Conservation (phyloP, 2,797 vertebrate genomes). For the Dallia pectoralis region DNA sequence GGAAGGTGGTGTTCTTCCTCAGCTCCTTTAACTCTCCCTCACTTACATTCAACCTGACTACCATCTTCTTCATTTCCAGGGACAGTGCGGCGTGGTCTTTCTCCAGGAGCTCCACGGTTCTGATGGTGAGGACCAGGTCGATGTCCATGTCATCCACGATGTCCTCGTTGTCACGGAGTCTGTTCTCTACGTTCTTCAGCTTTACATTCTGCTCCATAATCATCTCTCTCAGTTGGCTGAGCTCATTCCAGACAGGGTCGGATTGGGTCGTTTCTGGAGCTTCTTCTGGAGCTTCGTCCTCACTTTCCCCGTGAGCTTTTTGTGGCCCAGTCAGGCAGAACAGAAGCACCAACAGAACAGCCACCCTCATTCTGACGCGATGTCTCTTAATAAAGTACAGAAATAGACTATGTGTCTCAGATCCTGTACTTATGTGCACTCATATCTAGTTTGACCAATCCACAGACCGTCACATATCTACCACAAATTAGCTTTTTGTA, state of each 20-base stretch:
- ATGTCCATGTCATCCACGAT: slow-evolving; percentile 7
- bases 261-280: not conserved
- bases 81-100: not conserved
- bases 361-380: not conserved
- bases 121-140: not conserved
- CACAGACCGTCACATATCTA: too few relatives aligned
- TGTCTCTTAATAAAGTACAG: not conserved
- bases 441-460: not conserved
- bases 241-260: not conserved
- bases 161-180: slow-evolving; percentile 14
- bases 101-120: not conserved
- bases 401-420: not conserved
- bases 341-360: not conserved
- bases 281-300: not conserved
- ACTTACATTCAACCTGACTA: not conserved
- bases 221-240: slow-evolving; percentile 11
- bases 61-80: not conserved
- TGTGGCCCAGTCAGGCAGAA: not conserved
- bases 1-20: not conserved
- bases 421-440: not conserved
- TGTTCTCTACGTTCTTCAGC: slow-evolving; percentile 4
- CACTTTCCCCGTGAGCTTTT: not conserved
- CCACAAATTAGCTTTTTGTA: too few relatives aligned
- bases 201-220: slow-evolving; percentile 16
- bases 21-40: not conserved